Conservation (phyloP, 2,888 invertebrate genomes). For the Melolontha melolontha region DNA sequence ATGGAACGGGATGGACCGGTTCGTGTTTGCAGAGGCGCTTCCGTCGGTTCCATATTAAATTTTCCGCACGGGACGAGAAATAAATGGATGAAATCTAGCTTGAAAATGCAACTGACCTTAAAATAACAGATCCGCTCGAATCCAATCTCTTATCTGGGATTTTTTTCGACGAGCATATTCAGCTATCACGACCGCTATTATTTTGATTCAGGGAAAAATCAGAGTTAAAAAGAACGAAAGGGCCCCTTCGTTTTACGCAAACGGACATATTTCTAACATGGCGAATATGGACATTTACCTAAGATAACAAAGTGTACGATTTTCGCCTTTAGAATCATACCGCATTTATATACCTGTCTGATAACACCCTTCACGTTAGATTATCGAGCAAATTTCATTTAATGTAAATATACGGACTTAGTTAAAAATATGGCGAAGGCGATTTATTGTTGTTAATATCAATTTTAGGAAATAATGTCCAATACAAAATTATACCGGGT, state of each 20-base stretch:
- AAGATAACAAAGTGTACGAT: no score
- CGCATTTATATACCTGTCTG: no score
- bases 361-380: no score
- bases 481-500: no score
- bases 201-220: slow-evolving; percentile 30
- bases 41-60: slow-evolving; percentile 11
- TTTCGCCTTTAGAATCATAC: no score
- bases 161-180: slow-evolving; percentile 19
- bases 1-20: no score
- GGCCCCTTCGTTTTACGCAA: slow-evolving; percentile 5
- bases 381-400: no score
- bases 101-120: slow-evolving; percentile 27
- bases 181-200: slow-evolving; percentile 32
- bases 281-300: neutral
- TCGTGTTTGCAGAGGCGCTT: no score
- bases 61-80: neutral
- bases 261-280: slow-evolving; percentile 20
- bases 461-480: no score
- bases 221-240: neutral
- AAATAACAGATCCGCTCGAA: slow-evolving; percentile 26
- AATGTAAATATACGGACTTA: no score
- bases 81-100: neutral
- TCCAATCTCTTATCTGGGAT: slow-evolving; percentile 23
- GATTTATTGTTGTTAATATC: no score
- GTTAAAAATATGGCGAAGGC: no score